These are phyloP conservation scores for Invenusta paracnida DNA, from an alignment of 2,888 invertebrate genomes.

Conservation along the genomic window DNA sequence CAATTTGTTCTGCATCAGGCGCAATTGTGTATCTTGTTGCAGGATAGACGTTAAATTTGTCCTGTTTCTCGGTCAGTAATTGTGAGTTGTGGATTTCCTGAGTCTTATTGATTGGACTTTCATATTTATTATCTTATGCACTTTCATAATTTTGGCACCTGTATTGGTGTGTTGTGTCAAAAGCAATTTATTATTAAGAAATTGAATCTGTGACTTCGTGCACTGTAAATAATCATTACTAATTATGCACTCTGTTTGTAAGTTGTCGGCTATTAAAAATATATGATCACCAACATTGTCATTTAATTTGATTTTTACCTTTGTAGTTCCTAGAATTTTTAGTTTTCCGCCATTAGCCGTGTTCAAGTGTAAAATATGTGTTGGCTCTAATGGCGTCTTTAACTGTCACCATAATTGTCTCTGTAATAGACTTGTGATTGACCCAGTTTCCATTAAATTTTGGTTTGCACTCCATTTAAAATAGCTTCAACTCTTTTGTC, in stretches of 20 bases:
- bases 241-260: background rate
- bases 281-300: background rate
- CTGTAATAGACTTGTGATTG: background rate
- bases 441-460: background rate
- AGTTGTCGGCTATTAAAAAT: background rate
- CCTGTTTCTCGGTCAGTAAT: background rate
- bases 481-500: too few species aligned
- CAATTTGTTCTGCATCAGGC: background rate
- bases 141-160: too few species aligned
- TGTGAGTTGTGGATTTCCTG: background rate
- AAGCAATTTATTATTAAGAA: background rate
- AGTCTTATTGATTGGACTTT: too few species aligned
- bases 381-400: background rate
- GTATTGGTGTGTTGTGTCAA: too few species aligned
- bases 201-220: background rate
- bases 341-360: background rate
- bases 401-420: background rate
- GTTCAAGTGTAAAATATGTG: background rate
- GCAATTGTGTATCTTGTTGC: background rate
- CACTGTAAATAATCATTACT: background rate
- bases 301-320: background rate
- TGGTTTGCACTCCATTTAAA: background rate
- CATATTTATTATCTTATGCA: too few species aligned
- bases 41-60: background rate
- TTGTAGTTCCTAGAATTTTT: background rate